Evolutionary conservation across 2,113 vertebrate genomes (phyloP).

Genomic region (Anoplopoma fimbria): DNA sequence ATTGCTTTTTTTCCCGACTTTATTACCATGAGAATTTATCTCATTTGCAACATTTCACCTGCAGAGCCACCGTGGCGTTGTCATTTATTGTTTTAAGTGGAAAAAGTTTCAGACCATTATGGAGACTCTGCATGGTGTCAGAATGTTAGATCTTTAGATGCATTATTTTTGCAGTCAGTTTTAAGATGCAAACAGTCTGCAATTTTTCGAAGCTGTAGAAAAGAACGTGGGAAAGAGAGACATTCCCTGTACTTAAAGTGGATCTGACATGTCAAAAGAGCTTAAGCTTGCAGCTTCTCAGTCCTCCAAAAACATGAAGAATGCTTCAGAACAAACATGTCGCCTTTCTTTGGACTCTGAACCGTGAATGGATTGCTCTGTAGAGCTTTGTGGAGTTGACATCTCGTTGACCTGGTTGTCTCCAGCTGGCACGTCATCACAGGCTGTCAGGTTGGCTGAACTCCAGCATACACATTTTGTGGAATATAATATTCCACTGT

Average conservation of each 20-base stretch:
- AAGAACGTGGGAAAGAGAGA: not conserved
- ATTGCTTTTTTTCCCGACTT: not conserved
- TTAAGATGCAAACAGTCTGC: not conserved
- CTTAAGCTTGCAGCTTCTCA: not conserved
- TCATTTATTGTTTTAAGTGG: not conserved
- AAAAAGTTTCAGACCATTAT: slow-evolving; percentile 4
- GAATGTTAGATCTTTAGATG: not conserved
- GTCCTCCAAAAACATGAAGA: slow-evolving; percentile 9
- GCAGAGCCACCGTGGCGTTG: not conserved
- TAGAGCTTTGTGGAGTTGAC: slow-evolving; percentile 8
- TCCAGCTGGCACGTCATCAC: not conserved
- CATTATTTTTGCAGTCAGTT: not conserved
- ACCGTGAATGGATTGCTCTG: slow-evolving; percentile 14
- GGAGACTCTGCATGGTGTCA: not conserved
- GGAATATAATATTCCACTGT: not conserved
- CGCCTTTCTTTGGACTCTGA: slow-evolving; percentile 23
- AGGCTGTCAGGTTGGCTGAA: not conserved
- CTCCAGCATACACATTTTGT: not conserved
- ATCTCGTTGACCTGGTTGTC: not conserved
- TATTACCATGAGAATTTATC: not conserved
- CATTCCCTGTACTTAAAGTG: not conserved
- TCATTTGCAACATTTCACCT: not conserved
- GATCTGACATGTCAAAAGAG: not conserved
- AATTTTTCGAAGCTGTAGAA: slow-evolving; percentile 26
- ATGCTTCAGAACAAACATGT: slow-evolving; percentile 26